Percentiles rank a stretch among this genome's conserved stretches.
phyloP scores from a whole-genome alignment of 1,140 invertebrate species.

The Drosophila pseudoananassae region DNA sequence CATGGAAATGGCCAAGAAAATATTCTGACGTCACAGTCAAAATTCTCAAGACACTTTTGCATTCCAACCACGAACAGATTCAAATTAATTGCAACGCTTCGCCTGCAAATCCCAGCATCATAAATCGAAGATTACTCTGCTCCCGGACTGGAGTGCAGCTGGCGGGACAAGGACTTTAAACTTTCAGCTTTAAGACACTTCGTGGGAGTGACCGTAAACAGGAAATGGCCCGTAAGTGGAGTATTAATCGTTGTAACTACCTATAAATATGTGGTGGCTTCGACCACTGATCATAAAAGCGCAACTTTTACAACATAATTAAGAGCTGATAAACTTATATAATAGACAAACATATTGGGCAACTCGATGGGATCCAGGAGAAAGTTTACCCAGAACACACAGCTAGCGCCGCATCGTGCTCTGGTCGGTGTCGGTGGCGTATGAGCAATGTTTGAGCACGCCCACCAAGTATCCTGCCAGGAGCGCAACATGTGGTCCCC shows the following conservation, averaged over 20 bases:
- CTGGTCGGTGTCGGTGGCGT: constrained; percentile 58
- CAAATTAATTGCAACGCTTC: constrained; percentile 77
- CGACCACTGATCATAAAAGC: constrained; percentile 59
- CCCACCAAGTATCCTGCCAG: constrained; percentile 52
- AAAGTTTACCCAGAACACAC: constrained; percentile 58
- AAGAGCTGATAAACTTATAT: constrained; percentile 76
- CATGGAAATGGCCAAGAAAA: constrained; percentile 5
- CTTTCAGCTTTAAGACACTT: constrained; percentile 36
- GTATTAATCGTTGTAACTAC: constrained; percentile 63
- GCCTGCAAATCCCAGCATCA: constrained; percentile 67
- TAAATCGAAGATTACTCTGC: constrained; percentile 71
- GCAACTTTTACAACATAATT: constrained; percentile 77
- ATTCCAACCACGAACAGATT: constrained; percentile 60
- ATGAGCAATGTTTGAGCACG: constrained; percentile 73
- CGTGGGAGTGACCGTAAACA: constrained; percentile 7
- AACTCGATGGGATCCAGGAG: constrained; percentile 14
- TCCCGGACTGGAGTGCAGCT: constrained; percentile 44
- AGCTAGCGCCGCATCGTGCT: constrained; percentile 32
- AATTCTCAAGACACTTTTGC: constrained; percentile 50
- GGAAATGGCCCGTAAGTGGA: constrained; percentile 25
- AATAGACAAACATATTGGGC: constrained; percentile 71
- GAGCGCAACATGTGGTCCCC: constrained; percentile 73
- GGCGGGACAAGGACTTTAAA: constrained; percentile 39
- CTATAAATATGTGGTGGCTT: constrained; percentile 41
- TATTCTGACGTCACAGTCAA: constrained; percentile 35